Conservation (phyloP, 2,113 vertebrate species). For the Rhynchopsitta pachyrhyncha region DNA sequence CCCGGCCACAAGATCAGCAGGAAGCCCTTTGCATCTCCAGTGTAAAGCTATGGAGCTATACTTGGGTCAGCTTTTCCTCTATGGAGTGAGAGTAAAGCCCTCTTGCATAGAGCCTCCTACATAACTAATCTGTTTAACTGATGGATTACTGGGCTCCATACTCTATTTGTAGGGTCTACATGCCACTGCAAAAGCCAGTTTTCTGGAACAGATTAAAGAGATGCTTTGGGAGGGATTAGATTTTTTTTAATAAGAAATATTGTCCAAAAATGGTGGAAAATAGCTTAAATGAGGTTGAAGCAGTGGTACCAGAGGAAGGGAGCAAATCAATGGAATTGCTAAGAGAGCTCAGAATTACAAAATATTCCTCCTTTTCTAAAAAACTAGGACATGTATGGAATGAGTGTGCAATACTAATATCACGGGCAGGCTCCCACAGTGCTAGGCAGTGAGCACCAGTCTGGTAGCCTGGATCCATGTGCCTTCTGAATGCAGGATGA, state of each 20-base stretch:
- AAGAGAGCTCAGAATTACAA: not conserved
- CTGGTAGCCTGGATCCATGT: not conserved
- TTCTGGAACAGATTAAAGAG: not conserved
- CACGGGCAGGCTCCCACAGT: not conserved
- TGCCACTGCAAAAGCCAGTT: not conserved
- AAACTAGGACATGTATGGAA: not conserved
- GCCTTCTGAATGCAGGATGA: not conserved
- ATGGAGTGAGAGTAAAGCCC: not conserved
- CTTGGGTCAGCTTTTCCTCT: not conserved
- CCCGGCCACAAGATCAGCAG: not conserved
- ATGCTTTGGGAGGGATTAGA: slow-evolving; percentile 12
- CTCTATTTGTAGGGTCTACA: not conserved
- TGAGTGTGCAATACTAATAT: not conserved
- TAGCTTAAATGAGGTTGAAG: not conserved
- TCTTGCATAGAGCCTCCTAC: not conserved
- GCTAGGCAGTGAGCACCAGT: not conserved
- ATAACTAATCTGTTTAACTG: slow-evolving; percentile 20
- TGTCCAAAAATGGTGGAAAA: not conserved
- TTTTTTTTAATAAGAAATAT: not conserved
- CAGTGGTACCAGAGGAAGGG: not conserved
- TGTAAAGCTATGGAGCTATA: not conserved
- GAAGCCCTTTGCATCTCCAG: not conserved
- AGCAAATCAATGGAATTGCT: not conserved
- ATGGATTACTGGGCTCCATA: slow-evolving; percentile 35
- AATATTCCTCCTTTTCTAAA: not conserved